These are phyloP conservation scores for Notodonta dromedarius DNA, from an alignment of 2,888 invertebrate species.

Conservation along the genomic window DNA sequence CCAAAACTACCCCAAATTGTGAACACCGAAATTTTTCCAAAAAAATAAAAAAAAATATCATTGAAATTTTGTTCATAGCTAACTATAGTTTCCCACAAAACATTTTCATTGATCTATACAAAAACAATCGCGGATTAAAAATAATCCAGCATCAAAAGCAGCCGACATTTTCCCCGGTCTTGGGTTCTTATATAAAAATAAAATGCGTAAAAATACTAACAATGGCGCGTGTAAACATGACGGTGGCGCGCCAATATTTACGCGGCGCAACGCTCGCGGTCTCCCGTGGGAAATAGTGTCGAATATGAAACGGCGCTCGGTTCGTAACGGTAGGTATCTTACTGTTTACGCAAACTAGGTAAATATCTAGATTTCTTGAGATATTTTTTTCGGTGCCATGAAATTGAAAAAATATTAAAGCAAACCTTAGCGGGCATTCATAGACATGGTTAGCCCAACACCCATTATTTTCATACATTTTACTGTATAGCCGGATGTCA, in stretches of 20 bases:
- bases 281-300: conserved; percentile 62
- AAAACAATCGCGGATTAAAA: neutral
- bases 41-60: too few species aligned
- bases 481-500: too few species aligned
- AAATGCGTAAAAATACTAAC: conserved; percentile 38
- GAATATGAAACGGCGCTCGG: conserved; percentile 45
- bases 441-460: too few species aligned
- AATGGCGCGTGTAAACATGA: conserved; percentile 41
- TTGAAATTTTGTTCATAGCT: too few species aligned
- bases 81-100: too few species aligned
- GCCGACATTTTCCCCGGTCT: neutral
- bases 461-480: too few species aligned
- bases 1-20: too few species aligned
- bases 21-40: too few species aligned
- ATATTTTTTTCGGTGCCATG: neutral
- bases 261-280: conserved; percentile 36
- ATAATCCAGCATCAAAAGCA: neutral
- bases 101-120: neutral
- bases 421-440: too few species aligned
- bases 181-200: conserved; percentile 16
- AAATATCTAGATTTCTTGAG: neutral
- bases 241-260: conserved; percentile 52
- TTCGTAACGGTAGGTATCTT: conserved; percentile 22
- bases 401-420: neutral
- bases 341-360: conserved; percentile 21